A percentile compares a stretch with the other conserved stretches of the same genome.
Evolutionary conservation across 2,797 vertebrate genomes (phyloP).

Genomic region (Acanthornis magna): DNA sequence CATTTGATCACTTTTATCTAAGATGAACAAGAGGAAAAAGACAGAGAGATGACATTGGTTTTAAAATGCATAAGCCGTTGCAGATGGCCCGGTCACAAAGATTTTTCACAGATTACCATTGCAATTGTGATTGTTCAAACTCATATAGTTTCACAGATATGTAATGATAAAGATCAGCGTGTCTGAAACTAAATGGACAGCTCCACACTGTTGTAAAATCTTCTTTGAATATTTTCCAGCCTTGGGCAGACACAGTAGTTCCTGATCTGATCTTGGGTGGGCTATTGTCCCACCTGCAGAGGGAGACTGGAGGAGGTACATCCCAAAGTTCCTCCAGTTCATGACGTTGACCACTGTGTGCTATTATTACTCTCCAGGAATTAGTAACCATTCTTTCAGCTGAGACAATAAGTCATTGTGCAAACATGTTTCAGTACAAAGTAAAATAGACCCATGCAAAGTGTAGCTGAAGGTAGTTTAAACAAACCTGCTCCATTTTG

Average conservation of each 20-base stretch:
- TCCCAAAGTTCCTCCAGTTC: not conserved
- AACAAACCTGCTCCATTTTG: not conserved
- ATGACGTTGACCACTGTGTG: not conserved
- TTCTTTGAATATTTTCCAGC: not conserved
- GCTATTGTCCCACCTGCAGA: not conserved
- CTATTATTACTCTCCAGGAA: not conserved
- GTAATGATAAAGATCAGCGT: not conserved
- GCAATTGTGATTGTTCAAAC: not conserved
- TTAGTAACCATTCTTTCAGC: not conserved
- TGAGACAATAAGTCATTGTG: not conserved
- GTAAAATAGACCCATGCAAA: not conserved
- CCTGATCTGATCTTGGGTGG: not conserved
- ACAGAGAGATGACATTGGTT: not conserved
- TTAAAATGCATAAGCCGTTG: not conserved
- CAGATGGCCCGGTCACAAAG: not conserved
- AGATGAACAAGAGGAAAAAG: not conserved
- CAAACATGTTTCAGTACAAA: not conserved
- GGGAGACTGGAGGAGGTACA: not conserved
- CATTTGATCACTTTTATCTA: not conserved
- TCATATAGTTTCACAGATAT: not conserved
- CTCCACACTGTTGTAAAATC: not conserved
- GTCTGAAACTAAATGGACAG: not conserved
- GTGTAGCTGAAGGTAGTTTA: not conserved
- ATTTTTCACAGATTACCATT: not conserved
- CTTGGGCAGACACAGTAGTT: not conserved